Evolutionary conservation across 2,888 invertebrate species (phyloP), one percentile per base, ranked within the genome.

Genomic region (Acholoe squamosa): DNA sequence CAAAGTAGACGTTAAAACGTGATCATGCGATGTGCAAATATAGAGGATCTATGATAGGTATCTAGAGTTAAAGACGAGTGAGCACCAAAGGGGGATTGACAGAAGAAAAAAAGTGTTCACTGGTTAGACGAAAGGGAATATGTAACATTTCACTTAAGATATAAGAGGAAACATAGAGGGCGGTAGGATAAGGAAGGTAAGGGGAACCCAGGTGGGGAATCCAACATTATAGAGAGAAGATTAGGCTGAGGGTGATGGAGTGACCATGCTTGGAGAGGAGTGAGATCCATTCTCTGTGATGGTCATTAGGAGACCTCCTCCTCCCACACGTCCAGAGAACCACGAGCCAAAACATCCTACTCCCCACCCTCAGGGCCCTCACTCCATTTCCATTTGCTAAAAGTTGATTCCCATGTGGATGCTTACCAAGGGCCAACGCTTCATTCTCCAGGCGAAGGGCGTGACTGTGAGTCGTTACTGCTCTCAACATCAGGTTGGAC

Each of bases 331-430:
- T 19, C 61, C 61, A n/a, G 22, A 61, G 14, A n/a, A n/a, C 61
- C 61, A 76, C 16, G 5, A 28, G 76, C 28, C 76, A 3, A 14
- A 14, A 25, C 76, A 25, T 31, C 76, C 76, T 28, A 1, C 25
- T 25, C 80, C 33, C 80, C 43, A 14, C 80, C 33, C 43, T 43
- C 43, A 19, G 14, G 19, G 14, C 80, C 7, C 76, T 25, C 80
- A 80, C 80, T 80, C 16, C 80, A 80, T 43, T 80, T 33, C 80
- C 80, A 80, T 80, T 80, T 43, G 80, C n/a, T 80, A 34, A 33
- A 80, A 34, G 80, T 80, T 80, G 43, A 80, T 80, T 33, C 43
- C 80, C 80, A 19, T 5, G 76, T 76, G 76, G 76, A 14, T 76
- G n/a, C 31, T 31, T 31, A 76, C 28, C 28, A n/a, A 25, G 25